Base-by-base conservation (phyloP, 2,888 invertebrate genomes). In the Cybosia mesomella region DNA sequence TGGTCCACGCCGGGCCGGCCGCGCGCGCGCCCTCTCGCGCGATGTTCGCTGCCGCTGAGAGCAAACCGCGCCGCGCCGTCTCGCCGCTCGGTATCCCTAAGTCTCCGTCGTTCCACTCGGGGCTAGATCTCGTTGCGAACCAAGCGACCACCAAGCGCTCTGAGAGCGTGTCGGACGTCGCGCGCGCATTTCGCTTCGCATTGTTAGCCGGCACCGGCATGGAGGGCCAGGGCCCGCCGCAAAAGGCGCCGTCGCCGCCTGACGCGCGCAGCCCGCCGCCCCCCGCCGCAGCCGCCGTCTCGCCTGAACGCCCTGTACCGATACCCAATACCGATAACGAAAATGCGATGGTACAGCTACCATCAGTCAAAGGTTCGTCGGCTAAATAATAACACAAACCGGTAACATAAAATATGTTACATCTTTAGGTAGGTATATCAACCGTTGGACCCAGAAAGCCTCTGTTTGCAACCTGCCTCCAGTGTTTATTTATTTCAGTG, bases 51-150 rank as follows among this genome's bases (percentile, higher is more conserved):
- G 93, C 94, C 93, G 91, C 92, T 91, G 93, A 94, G 89, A 87
- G 87, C 80, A 93, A 93, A 87, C 93, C 95, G 88, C 94, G 93
- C 79, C 95, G 94, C 87, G 92, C 93, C 89, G 95, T 95, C 89
- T 95, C 96, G 86, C 95, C 96, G 83, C 95, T 97, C 90, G 97
- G 98, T 79, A 97, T 98, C 87, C 98, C 98, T 82, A 98, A 98
- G 92, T 98, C 98, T 85, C 98, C 98, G 79, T 98, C 98, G 88
- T 98, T 98, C 93, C 98, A 98, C 92, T 97, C 97, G 92, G 98
- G 98, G 70, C 95, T 98, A 81, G 98, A 98, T 90, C 96, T 97
- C 85, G 97, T 97, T 84, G 97, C 97, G 72, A 96, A 95, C 81
- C 96, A 96, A 82, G 83, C 89, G 78, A 80, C 87, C 91, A 84